Base-by-base conservation (phyloP, 2,113 vertebrate species). In the Tenebrosternarchus preto region DNA sequence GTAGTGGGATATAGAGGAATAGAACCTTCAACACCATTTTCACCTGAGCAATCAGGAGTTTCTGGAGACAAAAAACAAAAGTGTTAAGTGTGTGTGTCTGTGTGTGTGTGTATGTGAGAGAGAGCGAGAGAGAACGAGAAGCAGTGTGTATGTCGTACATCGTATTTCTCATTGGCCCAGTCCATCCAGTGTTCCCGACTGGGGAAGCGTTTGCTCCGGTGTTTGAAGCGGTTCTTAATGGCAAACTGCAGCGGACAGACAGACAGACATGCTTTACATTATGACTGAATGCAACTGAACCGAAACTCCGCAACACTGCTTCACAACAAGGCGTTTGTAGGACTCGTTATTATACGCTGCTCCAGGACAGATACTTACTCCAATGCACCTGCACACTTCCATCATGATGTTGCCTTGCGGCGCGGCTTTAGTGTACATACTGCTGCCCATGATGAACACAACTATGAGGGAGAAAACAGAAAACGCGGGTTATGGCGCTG, bases 1-100 rank as follows among this genome's bases (percentile, higher is more conserved):
- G 97, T 15, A 99, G 94, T 0, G 98, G 97, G 33, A 99, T 95
- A 69, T 96, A 99, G 83, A 99, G 95, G 90, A 99, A 98, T 80
- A 99, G 82, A 55, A 99, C 98, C 82, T 88, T 97, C 72, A 96
- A 4, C 17, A 95, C 96, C 95, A 98, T 97, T 93, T 99, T 99
- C 60, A 93, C 92, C 81, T 99, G 96, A 16, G 89, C 82, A 73
- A 99, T 97, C 83, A 99, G 93, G 59, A 87, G 93, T 92, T 96
- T 96, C 98, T 99, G 85, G 1, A 86, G 59, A 55, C 39, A 81
- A 64, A 76, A 22, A n/a, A 4, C 31, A 16, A 64, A 29, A 27
- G 12, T 8, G 15, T 68, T 55, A 17, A 4, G 71, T 73, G 59
- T 61, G 0, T 1, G 31, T 16, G 53, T 1, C 27, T 33, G 15